Evolutionary conservation across 2,888 invertebrate species (phyloP).

Genomic region (Marronus borbonicus): DNA sequence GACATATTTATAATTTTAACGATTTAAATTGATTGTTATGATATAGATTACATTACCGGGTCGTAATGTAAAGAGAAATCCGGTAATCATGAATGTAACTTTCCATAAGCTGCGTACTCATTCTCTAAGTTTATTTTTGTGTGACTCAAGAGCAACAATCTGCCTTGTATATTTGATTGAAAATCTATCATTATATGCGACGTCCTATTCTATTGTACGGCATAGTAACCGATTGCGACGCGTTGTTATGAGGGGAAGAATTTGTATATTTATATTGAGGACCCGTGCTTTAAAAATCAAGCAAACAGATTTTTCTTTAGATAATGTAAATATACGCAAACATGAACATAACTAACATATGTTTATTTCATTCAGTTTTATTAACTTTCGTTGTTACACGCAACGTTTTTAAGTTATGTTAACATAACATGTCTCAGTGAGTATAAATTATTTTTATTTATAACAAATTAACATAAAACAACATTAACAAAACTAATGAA

Average conservation of each 20-base stretch:
- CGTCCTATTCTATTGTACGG: not conserved
- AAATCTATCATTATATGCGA: not conserved
- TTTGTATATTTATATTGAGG: slow-evolving; percentile 13
- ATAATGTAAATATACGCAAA: not conserved
- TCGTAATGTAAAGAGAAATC: not conserved
- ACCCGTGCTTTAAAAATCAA: slow-evolving; percentile 18
- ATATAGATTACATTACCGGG: not conserved
- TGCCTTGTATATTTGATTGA: not conserved
- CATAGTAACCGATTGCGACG: not conserved
- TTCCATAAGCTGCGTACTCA: not conserved
- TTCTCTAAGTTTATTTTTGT: not conserved
- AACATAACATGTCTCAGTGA: too few species aligned
- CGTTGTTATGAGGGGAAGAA: not conserved
- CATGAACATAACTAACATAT: not conserved
- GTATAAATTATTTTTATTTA: too few species aligned
- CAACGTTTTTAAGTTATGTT: too few species aligned
- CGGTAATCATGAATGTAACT: not conserved
- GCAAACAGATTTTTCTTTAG: slow-evolving; percentile 8
- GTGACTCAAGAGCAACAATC: not conserved
- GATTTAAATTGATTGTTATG: slow-evolving; percentile 4
- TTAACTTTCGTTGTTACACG: too few species aligned
- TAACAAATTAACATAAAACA: too few species aligned
- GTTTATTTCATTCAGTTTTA: too few species aligned
- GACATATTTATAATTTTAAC: slow-evolving; percentile 8
- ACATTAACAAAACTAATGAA: too few species aligned